These are phyloP conservation scores for Sinosuthora webbiana DNA, from an alignment of 2,113 vertebrate species.

Conservation along the genomic window DNA sequence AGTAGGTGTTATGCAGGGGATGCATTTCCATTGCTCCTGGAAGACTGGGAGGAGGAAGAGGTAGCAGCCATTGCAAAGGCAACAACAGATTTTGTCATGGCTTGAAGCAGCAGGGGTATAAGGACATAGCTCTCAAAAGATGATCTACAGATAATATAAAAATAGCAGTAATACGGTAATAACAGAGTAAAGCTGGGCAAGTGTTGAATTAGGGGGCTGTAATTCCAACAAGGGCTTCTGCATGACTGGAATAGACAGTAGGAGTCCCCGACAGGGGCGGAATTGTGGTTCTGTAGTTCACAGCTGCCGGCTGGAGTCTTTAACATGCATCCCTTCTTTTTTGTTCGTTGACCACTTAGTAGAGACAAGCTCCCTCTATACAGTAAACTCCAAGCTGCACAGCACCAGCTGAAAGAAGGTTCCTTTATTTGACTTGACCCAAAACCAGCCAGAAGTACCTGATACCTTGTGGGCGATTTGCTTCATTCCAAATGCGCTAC, in stretches of 20 bases:
- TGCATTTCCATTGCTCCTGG: background rate
- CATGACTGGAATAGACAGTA: background rate
- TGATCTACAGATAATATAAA: background rate
- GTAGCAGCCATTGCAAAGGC: background rate
- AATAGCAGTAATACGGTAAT: background rate
- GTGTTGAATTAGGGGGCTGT: background rate
- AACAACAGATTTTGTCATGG: background rate
- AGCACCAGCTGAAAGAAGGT: background rate
- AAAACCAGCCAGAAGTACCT: background rate
- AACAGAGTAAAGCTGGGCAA: background rate
- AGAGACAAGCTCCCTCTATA: background rate
- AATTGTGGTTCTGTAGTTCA: background rate
- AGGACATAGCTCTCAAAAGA: background rate
- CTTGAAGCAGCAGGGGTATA: background rate
- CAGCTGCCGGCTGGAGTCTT: fast-evolving
- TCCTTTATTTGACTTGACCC: background rate
- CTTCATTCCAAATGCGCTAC: fast-evolving
- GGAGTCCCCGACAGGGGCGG: background rate
- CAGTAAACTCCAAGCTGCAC: background rate
- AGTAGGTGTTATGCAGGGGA: background rate
- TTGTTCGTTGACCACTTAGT: background rate
- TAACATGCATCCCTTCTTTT: background rate
- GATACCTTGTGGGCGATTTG: background rate
- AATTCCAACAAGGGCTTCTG: background rate
- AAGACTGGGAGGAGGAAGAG: background rate